phyloP scores from a whole-genome alignment of 2,797 vertebrate species.

The Bradypodion ventrale region DNA sequence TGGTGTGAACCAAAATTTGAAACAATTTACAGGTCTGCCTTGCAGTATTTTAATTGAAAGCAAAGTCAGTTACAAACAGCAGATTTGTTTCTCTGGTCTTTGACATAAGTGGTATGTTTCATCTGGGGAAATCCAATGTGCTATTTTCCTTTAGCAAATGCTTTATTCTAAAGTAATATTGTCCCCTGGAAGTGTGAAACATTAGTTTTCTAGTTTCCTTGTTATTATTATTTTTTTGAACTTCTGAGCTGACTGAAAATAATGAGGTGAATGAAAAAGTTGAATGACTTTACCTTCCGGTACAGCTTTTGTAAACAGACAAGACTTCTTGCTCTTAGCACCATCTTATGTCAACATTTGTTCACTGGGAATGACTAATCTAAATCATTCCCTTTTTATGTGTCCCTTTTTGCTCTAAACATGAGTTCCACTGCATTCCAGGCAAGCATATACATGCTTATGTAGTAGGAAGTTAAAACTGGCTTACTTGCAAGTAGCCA shows the following conservation, averaged over 20 bases:
- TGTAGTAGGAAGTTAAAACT: neutral
- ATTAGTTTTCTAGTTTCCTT: neutral
- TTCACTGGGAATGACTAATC: neutral
- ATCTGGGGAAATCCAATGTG: neutral
- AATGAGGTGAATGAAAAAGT: neutral
- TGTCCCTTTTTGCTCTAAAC: neutral
- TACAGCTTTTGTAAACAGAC: accelerated
- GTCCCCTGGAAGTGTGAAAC: neutral
- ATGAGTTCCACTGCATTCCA: neutral
- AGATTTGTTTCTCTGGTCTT: constrained; percentile 4
- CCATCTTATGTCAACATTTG: neutral
- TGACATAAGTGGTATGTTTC: constrained; percentile 13
- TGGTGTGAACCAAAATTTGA: neutral
- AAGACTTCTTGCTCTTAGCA: neutral
- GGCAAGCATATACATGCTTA: no score
- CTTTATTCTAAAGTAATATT: neutral
- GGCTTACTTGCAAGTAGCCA: neutral
- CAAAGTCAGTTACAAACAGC: neutral
- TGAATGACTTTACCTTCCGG: neutral
- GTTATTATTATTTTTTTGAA: constrained; percentile 6
- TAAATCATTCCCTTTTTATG: neutral
- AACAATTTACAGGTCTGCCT: neutral
- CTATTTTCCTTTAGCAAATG: neutral
- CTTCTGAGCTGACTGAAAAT: neutral
- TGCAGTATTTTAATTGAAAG: neutral